phyloP scores from a whole-genome alignment of 2,797 vertebrate genomes.

The Gymnoscopelus braueri region DNA sequence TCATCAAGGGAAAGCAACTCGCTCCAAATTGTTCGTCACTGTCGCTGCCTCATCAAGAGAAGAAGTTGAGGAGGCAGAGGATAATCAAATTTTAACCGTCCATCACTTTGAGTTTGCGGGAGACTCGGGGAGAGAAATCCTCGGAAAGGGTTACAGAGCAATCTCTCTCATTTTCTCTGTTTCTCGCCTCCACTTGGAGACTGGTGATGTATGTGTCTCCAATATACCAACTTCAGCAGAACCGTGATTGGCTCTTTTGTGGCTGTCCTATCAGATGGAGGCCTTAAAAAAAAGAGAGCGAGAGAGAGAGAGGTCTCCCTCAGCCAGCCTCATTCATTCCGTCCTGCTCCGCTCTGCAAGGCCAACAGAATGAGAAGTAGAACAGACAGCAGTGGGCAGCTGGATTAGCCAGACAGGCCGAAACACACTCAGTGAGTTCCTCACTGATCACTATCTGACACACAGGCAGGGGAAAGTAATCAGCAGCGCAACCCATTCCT shows the following conservation, averaged over 20 bases:
- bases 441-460: conserved; percentile 66
- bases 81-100: conserved; percentile 27
- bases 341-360: conserved; percentile 27
- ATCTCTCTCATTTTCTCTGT: conserved; percentile 40
- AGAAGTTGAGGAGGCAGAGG: conserved; percentile 11
- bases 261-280: conserved; percentile 60
- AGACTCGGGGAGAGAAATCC: conserved; percentile 15
- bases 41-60: conserved; percentile 18
- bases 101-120: conserved; percentile 37
- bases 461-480: conserved; percentile 61
- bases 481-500: conserved; percentile 56
- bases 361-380: conserved; percentile 49
- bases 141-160: conserved; percentile 16
- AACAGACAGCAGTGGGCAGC: conserved; percentile 50
- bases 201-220: conserved; percentile 61
- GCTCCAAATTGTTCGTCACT: conserved; percentile 20
- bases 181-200: conserved; percentile 43
- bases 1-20: conserved; percentile 13
- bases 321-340: conserved; percentile 46
- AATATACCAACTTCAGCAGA: conserved; percentile 65
- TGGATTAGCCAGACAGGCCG: conserved; percentile 48
- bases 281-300: conserved; percentile 37
- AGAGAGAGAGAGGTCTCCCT: conserved; percentile 43
- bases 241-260: conserved; percentile 67
- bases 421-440: conserved; percentile 49